A percentile compares a stretch with the other conserved stretches of the same genome.
Conservation (phyloP, 2,113 vertebrate genomes). For the Antechinus flavipes region DNA sequence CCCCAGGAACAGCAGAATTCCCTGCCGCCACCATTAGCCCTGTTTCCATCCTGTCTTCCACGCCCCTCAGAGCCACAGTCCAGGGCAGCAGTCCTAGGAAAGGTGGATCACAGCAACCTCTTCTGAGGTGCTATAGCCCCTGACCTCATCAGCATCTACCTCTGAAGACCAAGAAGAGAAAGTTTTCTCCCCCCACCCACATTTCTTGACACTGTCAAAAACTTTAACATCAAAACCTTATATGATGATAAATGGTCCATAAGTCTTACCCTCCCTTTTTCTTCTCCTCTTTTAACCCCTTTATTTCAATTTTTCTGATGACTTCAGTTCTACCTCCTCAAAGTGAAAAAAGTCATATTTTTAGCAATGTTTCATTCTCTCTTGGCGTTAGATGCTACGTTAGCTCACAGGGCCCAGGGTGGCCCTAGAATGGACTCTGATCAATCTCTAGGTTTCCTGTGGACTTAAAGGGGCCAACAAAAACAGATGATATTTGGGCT, state of each 20-base stretch:
- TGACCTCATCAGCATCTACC: neutral
- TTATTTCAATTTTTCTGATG: conserved; percentile 62
- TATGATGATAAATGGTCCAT: neutral
- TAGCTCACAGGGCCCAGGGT: neutral
- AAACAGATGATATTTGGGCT: neutral
- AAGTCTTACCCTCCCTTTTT: neutral
- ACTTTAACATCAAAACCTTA: neutral
- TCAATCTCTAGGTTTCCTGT: neutral
- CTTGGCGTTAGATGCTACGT: neutral
- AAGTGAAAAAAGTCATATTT: neutral
- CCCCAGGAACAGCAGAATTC: neutral
- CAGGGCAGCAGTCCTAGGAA: neutral
- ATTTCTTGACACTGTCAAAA: neutral
- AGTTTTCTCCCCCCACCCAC: neutral
- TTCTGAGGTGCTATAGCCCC: neutral
- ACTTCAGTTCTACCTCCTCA: conserved; percentile 49
- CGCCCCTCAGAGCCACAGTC: neutral
- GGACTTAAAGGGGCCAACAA: neutral
- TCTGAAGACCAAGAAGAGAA: neutral
- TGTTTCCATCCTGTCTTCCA: neutral
- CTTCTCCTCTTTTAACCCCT: conserved; percentile 34
- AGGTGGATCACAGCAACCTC: neutral
- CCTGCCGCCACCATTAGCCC: neutral
- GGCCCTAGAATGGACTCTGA: neutral
- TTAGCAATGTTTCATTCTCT: neutral